Percentiles rank a stretch among this genome's conserved stretches.
These are phyloP conservation scores for Brachionus rubens DNA, from an alignment of 1,140 invertebrate genomes.

Conservation along the genomic window DNA sequence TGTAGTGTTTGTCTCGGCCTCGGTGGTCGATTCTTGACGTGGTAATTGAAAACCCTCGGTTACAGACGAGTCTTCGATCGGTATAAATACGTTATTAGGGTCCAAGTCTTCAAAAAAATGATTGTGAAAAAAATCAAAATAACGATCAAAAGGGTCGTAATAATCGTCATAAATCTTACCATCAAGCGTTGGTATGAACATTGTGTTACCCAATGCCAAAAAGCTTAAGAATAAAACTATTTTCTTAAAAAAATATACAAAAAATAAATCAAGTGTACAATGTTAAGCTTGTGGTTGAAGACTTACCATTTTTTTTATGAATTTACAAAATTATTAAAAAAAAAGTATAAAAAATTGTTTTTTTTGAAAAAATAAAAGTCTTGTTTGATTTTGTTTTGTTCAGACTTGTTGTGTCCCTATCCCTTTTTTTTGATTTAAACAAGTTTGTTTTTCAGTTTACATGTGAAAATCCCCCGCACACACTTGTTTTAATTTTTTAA, in stretches of 20 bases:
- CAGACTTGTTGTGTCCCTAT: too few species aligned
- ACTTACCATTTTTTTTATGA: background rate
- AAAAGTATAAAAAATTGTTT: background rate
- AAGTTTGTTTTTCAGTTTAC: too few species aligned
- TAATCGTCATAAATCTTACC: background rate
- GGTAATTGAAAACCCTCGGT: too few species aligned
- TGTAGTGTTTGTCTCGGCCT: background rate
- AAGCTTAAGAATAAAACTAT: background rate
- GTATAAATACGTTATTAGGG: background rate
- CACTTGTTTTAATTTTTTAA: too few species aligned
- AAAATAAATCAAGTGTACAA: background rate
- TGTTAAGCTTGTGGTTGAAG: background rate
- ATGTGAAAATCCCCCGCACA: too few species aligned
- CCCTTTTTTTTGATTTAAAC: background rate
- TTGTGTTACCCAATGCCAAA: background rate
- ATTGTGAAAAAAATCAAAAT: too few species aligned
- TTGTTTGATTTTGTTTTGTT: background rate
- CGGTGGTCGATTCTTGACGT: background rate
- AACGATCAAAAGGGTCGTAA: too few species aligned
- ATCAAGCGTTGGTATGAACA: background rate
- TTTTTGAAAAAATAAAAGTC: background rate
- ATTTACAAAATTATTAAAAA: too few species aligned
- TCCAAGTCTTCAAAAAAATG: conserved; percentile 3
- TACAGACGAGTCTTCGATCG: background rate
- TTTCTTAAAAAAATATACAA: background rate